These are phyloP conservation scores for Dolichomitus sp. DNA, from an alignment of 2,888 invertebrate genomes.

Conservation along the genomic window DNA sequence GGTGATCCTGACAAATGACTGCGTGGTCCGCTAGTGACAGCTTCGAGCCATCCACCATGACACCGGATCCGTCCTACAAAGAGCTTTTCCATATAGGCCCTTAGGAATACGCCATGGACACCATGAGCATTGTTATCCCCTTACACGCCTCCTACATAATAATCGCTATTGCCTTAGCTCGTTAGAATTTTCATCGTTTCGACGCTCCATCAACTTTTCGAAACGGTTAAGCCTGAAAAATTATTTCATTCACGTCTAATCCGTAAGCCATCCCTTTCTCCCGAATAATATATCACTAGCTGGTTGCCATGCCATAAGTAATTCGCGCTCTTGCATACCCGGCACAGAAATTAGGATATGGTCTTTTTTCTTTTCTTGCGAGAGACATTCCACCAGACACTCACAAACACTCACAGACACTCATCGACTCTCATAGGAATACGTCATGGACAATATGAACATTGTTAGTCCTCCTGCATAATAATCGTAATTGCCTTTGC, in stretches of 20 bases:
- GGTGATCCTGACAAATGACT: constrained; percentile 84
- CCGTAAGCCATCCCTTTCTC: too few species aligned
- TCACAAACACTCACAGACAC: too few species aligned
- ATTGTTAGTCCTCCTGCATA: constrained; percentile 49
- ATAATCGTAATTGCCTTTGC: constrained; percentile 70
- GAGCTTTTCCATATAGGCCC: constrained; percentile 49
- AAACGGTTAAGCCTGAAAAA: not conserved
- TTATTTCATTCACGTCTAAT: too few species aligned
- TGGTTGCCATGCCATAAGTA: too few species aligned
- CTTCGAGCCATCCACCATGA: constrained; percentile 79
- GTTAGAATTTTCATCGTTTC: not conserved
- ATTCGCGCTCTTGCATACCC: too few species aligned
- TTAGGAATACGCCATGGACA: constrained; percentile 67
- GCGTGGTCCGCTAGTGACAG: constrained; percentile 82
- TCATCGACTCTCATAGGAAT: constrained; percentile 71
- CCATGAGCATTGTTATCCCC: constrained; percentile 57
- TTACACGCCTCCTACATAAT: constrained; percentile 28
- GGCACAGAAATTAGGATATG: too few species aligned
- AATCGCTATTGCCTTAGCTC: constrained; percentile 70
- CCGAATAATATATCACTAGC: too few species aligned
- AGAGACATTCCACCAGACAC: too few species aligned
- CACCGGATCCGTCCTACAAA: constrained; percentile 73
- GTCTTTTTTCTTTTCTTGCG: too few species aligned
- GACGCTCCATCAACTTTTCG: not conserved
- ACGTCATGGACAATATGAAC: constrained; percentile 64